Conservation (phyloP, 2,888 invertebrate species). For the Heliconius erato region DNA sequence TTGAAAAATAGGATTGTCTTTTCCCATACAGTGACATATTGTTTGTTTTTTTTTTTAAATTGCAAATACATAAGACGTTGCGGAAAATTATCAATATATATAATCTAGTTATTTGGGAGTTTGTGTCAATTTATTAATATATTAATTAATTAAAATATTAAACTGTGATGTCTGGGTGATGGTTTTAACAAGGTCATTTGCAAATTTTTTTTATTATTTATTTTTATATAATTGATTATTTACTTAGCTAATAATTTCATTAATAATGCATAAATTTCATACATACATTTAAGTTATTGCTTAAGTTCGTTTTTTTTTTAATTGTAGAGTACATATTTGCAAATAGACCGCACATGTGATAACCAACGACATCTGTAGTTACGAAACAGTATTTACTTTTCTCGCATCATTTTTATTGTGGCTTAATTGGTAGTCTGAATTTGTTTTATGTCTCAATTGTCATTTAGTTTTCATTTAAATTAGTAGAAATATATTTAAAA, state of each 20-base stretch:
- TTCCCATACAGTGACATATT: too few species aligned
- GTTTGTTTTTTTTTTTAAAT: too few species aligned
- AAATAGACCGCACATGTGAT: conserved; percentile 66
- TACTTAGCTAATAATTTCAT: not conserved
- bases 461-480: not conserved
- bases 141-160: conserved; percentile 60
- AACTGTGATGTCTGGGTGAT: conserved; percentile 80
- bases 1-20: not conserved
- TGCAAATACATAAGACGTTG: too few species aligned
- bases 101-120: conserved; percentile 52
- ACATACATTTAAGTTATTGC: not conserved
- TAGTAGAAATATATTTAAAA: not conserved
- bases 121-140: conserved; percentile 57
- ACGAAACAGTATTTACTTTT: conserved; percentile 83
- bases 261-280: conserved; percentile 9
- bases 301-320: not conserved
- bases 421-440: conserved; percentile 65
- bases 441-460: conserved; percentile 32
- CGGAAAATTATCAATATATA: too few species aligned
- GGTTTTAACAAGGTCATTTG: conserved; percentile 77
- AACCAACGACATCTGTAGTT: conserved; percentile 78
- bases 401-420: conserved; percentile 64
- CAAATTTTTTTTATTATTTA: conserved; percentile 60
- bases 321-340: conserved; percentile 65
- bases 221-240: not conserved